Evolutionary conservation across 2,797 vertebrate species (phyloP).

Genomic region (Saxicola maurus): DNA sequence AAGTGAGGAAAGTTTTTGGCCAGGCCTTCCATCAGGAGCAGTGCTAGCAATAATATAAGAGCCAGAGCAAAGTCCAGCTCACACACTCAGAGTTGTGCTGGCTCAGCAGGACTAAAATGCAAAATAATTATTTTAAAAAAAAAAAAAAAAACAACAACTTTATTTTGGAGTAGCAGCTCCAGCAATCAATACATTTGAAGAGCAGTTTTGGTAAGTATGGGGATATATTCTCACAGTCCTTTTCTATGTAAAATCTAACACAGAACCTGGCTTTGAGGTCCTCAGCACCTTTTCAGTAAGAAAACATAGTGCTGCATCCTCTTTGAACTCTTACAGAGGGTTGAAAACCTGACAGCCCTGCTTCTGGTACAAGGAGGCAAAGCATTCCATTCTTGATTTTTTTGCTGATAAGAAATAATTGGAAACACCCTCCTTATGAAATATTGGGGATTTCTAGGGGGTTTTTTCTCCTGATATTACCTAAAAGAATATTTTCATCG

Average conservation of each 20-base stretch:
- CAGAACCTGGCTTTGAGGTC: not conserved
- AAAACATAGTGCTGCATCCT: not conserved
- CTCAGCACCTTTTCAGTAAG: not conserved
- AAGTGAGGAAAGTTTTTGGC: not conserved
- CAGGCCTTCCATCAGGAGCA: not conserved
- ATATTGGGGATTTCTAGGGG: fast-evolving
- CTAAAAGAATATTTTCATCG: not conserved
- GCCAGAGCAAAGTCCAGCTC: not conserved
- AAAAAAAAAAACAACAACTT: not conserved
- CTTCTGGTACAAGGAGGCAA: not conserved
- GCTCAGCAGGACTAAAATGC: not conserved
- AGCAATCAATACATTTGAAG: not conserved
- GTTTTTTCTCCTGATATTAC: not conserved
- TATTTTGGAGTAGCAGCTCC: not conserved
- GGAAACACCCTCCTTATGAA: not conserved
- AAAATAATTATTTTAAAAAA: not conserved
- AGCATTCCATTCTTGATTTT: not conserved
- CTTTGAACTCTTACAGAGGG: not conserved
- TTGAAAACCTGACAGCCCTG: not conserved
- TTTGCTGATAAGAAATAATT: not conserved
- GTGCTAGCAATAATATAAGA: not conserved
- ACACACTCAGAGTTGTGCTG: not conserved
- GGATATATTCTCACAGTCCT: not conserved
- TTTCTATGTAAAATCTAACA: not conserved
- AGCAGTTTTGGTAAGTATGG: not conserved